Conservation (phyloP, 2,797 vertebrate genomes). For the Champsocephalus esox region DNA sequence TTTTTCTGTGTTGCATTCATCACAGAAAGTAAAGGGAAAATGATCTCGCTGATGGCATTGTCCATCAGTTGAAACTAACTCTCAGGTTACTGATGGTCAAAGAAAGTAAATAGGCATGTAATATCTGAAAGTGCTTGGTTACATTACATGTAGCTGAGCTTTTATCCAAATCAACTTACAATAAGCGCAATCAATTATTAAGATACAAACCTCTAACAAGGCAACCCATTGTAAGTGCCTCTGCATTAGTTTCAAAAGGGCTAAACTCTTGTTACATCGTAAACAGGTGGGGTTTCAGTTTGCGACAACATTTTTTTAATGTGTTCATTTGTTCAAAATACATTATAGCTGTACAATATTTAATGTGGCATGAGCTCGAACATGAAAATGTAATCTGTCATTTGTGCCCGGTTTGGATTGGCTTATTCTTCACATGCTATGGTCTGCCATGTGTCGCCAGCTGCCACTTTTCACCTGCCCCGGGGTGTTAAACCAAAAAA, state of each 20-base stretch:
- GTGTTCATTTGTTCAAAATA: neutral
- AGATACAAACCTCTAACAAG: no score
- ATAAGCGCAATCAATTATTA: no score
- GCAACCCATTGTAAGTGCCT: no score
- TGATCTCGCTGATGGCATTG: neutral
- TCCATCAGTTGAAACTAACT: conserved; percentile 12
- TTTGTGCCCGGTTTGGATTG: neutral
- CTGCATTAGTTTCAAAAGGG: no score
- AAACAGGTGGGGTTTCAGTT: no score
- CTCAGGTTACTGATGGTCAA: neutral
- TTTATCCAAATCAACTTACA: no score
- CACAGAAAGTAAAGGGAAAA: conserved; percentile 12
- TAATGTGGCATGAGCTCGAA: neutral
- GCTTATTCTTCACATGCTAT: neutral
- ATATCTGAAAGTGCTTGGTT: conserved; percentile 26
- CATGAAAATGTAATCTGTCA: neutral
- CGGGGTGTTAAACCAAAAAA: neutral
- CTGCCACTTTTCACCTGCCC: conserved; percentile 31
- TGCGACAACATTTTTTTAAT: neutral
- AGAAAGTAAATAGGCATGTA: neutral
- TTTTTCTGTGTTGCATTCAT: conserved; percentile 25
- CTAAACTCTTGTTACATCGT: no score
- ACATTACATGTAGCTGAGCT: no score
- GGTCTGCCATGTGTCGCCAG: conserved; percentile 5
- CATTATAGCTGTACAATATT: neutral